Evolutionary conservation across 1,140 invertebrate species (phyloP).

Genomic region (Tetramorium alpestre): DNA sequence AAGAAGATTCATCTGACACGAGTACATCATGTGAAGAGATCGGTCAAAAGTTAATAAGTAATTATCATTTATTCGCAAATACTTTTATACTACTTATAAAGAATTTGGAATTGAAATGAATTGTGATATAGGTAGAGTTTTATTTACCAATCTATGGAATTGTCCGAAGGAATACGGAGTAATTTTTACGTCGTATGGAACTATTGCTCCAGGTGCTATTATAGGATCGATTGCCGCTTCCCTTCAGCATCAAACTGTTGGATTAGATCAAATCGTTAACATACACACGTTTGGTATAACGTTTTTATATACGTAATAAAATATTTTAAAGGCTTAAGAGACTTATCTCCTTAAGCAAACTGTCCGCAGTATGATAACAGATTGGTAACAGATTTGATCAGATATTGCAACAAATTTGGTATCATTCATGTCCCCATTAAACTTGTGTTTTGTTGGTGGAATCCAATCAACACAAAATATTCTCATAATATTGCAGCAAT

Average conservation of each 20-base stretch:
- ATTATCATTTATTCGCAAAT: not conserved
- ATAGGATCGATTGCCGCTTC: slow-evolving; percentile 87
- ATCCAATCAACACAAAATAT: too few relatives aligned
- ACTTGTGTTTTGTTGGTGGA: too few relatives aligned
- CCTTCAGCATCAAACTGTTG: slow-evolving; percentile 86
- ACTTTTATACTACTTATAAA: not conserved
- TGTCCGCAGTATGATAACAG: too few relatives aligned
- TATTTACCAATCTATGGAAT: slow-evolving; percentile 72
- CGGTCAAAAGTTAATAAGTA: slow-evolving; percentile 75
- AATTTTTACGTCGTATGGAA: slow-evolving; percentile 87
- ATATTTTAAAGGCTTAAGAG: not conserved
- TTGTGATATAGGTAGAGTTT: slow-evolving; percentile 61
- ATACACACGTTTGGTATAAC: not conserved
- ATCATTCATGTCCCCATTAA: too few relatives aligned
- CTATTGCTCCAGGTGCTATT: slow-evolving; percentile 86
- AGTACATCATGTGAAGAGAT: slow-evolving; percentile 14
- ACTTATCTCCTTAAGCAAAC: not conserved
- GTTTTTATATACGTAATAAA: slow-evolving; percentile 12
- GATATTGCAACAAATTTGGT: too few relatives aligned
- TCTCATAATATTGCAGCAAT: too few relatives aligned
- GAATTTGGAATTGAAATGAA: slow-evolving; percentile 2
- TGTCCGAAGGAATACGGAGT: slow-evolving; percentile 88
- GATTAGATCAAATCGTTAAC: slow-evolving; percentile 73
- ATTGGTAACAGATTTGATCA: too few relatives aligned
- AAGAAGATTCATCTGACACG: not conserved